Evolutionary conservation across 2,113 vertebrate species (phyloP).

Genomic region (Coregonus clupeaformis): DNA sequence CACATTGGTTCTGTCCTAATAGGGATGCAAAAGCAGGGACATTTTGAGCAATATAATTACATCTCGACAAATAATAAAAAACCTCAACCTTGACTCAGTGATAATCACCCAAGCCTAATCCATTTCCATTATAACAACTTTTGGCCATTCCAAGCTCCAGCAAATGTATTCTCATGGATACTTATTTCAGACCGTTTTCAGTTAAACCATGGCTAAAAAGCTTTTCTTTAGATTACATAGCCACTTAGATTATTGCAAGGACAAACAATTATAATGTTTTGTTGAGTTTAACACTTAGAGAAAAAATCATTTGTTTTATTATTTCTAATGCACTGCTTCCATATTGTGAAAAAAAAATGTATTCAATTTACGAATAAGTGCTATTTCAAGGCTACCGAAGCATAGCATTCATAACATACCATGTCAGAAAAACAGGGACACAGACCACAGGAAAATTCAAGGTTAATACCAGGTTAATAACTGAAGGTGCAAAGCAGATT

Average conservation of each 20-base stretch:
- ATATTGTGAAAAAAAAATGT: neutral
- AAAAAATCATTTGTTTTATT: too few relatives aligned
- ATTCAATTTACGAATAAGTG: too few relatives aligned
- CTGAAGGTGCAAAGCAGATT: too few relatives aligned
- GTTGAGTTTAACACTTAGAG: neutral
- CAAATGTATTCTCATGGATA: neutral
- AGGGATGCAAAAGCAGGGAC: neutral
- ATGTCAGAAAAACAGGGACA: too few relatives aligned
- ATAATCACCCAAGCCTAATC: neutral
- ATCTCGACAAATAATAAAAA: neutral
- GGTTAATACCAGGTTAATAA: too few relatives aligned
- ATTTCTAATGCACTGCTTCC: too few relatives aligned
- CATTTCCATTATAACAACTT: neutral
- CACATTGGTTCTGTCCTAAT: neutral
- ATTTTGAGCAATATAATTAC: neutral
- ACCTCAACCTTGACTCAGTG: neutral
- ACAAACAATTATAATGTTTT: neutral
- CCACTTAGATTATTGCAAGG: conserved; percentile 6
- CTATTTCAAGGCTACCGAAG: too few relatives aligned
- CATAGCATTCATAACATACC: too few relatives aligned
- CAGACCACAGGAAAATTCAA: too few relatives aligned
- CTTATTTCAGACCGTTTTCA: conserved; percentile 1
- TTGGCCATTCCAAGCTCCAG: neutral
- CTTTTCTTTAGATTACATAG: conserved; percentile 10
- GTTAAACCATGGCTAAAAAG: neutral